Evolutionary conservation across 2,797 vertebrate species (phyloP).

Genomic region (Centropyge bicolor): DNA sequence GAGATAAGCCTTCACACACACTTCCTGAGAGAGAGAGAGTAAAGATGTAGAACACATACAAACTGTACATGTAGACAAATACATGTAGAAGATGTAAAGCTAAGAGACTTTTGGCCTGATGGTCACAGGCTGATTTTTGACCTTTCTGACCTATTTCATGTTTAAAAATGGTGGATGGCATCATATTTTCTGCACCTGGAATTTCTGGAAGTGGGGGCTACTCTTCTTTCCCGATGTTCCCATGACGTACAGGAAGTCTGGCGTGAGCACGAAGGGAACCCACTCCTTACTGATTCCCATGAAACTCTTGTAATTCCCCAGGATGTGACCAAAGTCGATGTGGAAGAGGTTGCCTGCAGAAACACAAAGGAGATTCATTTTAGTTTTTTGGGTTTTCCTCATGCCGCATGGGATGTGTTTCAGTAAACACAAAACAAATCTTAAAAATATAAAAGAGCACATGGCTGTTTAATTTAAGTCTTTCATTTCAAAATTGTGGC

Average conservation of each 20-base stretch:
- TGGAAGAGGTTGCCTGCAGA: slow-evolving; percentile 96
- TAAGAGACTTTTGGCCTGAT: background rate
- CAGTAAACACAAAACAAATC: background rate
- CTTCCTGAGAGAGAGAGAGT: slow-evolving; percentile 81
- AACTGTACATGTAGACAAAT: background rate
- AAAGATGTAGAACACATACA: background rate
- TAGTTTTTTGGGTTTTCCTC: background rate
- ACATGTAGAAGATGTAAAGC: background rate
- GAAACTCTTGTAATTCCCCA: slow-evolving; percentile 99
- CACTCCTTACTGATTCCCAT: slow-evolving; percentile 98
- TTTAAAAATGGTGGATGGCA: background rate
- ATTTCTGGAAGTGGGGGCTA: slow-evolving; percentile 95
- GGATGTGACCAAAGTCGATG: slow-evolving; percentile 99
- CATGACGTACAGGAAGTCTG: slow-evolving; percentile 99
- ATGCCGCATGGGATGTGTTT: background rate
- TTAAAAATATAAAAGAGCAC: background rate
- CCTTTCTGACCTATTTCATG: background rate
- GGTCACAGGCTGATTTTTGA: background rate
- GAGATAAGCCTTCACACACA: slow-evolving; percentile 96
- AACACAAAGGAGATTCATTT: slow-evolving; percentile 14
- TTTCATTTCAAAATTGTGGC: background rate
- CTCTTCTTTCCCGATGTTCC: slow-evolving; percentile 96
- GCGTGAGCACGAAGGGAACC: slow-evolving; percentile 98
- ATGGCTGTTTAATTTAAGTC: background rate
- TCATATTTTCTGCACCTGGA: slow-evolving; percentile 90